A percentile compares a stretch with the other conserved stretches of the same genome.
These are phyloP conservation scores for Xerus rutilus DNA, from an alignment of 2,797 vertebrate species.

Conservation along the genomic window DNA sequence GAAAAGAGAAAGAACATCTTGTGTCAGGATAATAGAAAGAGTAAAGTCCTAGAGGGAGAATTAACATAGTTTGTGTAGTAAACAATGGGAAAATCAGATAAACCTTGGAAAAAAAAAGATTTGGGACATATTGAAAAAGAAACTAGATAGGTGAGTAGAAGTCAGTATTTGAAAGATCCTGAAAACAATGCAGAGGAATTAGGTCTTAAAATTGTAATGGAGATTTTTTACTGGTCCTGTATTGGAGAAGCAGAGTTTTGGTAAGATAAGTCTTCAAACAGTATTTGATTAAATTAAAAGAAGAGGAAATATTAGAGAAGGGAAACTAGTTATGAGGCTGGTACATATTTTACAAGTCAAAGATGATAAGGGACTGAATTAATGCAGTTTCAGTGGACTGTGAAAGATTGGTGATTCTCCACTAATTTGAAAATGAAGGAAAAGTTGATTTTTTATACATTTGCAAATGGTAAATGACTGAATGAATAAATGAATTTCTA, in stretches of 20 bases:
- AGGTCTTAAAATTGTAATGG: not conserved
- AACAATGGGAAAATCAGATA: not conserved
- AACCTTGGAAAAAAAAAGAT: not conserved
- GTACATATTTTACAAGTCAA: not conserved
- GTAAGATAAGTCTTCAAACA: not conserved
- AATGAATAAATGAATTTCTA: not conserved
- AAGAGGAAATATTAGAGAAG: not conserved
- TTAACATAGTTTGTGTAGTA: not conserved
- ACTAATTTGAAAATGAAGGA: not conserved
- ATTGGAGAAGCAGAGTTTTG: not conserved
- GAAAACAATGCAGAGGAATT: not conserved
- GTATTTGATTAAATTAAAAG: not conserved
- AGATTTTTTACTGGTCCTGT: not conserved
- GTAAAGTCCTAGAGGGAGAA: not conserved
- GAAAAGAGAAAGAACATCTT: not conserved
- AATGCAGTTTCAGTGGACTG: not conserved
- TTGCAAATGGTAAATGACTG: constrained; percentile 17
- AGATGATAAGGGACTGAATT: not conserved
- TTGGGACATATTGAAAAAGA: constrained; percentile 13
- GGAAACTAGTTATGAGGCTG: not conserved
- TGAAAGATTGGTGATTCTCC: not conserved
- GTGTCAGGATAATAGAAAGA: not conserved
- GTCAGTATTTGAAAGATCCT: constrained; percentile 4
- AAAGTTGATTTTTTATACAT: not conserved
- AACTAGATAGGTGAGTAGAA: not conserved